A percentile compares a stretch with the other conserved stretches of the same genome.
These are phyloP conservation scores for Sceliomorpha sp. DNA, from an alignment of 2,888 invertebrate genomes.

Conservation along the genomic window DNA sequence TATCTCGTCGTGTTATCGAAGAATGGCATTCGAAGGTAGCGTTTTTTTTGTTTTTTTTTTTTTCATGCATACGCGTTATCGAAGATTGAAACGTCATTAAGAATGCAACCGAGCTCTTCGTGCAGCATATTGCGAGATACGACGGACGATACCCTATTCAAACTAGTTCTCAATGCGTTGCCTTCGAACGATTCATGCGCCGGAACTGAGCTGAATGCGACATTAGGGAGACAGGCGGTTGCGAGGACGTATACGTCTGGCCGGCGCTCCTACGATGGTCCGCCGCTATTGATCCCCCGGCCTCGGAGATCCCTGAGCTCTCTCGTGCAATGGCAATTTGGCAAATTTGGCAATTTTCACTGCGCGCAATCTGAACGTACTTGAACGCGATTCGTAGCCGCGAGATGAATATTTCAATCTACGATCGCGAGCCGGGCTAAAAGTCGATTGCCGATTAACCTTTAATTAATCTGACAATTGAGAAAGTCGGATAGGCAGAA, in stretches of 20 bases:
- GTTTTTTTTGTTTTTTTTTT: no score
- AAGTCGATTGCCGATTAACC: no score
- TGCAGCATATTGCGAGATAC: constrained; percentile 43
- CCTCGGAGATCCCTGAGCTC: constrained; percentile 15
- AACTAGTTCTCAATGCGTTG: constrained; percentile 63
- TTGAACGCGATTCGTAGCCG: constrained; percentile 28
- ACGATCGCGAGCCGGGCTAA: no score
- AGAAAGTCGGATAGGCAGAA: no score
- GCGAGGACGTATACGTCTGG: constrained; percentile 33
- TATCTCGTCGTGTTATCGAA: no score
- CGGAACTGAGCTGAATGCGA: constrained; percentile 68
- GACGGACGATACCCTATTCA: constrained; percentile 67
- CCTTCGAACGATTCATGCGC: constrained; percentile 69
- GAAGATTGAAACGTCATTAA: constrained; percentile 26
- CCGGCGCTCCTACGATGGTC: constrained; percentile 3
- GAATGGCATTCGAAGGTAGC: no score
- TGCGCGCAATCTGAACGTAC: constrained; percentile 31
- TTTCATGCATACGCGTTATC: constrained; percentile 15
- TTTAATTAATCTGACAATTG: no score
- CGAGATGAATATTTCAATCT: constrained; percentile 43
- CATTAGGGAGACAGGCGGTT: constrained; percentile 66
- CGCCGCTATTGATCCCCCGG: constrained; percentile 47
- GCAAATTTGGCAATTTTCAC: no score
- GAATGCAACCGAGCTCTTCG: constrained; percentile 36
- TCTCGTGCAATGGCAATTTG: constrained; percentile 31